Base-by-base conservation (phyloP, 2,113 vertebrate genomes). In the Cacatua alba region DNA sequence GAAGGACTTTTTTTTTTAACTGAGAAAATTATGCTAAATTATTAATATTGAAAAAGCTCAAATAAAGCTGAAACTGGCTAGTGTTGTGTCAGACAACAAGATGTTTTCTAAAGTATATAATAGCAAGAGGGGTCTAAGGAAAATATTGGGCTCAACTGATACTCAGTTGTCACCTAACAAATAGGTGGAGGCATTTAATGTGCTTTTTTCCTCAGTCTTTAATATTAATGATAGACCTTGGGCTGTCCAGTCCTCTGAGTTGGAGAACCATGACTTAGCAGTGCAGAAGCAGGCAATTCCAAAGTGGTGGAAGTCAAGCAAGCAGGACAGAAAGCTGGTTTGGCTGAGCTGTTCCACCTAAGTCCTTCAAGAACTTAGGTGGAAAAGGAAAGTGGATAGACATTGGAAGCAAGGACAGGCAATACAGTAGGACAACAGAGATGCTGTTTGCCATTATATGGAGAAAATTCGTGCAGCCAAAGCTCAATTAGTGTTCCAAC, bases 341-440 rank as follows among this genome's bases (percentile, higher is more conserved):
- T 20, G 44, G 13, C 65, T 28, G 46, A 44, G 31, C 31, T 60
- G 31, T 41, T 41, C 39, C 39, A 41, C 39, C 39, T 41, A 41
- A 41, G 41, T 41, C 18, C 74, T 69, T 53, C 46, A 13, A 13
- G 52, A 52, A 24, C 16, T 43, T 20, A 9, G 44, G 52, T 10
- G 17, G 51, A 51, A 71, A 51, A 51, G 23, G 55, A 29, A 70
- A 39, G 51, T 52, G 51, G 51, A 52, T 52, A 26, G 26, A 17
- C 51, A 28, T 52, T 52, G 51, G 26, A 52, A 41, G 41, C 16
- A n/a, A 24, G n/a, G 41, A 48, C 13, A 25, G 46, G 46, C 2
- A 5, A 13, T 3, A 1, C 2, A 0, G 39, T 9, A 62, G 55
- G 46, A 63, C 33, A 33, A 10, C 7, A 2, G 33, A 33, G 33